Evolutionary conservation across 2,888 invertebrate genomes (phyloP).

Genomic region (Eupithecia insigniata): DNA sequence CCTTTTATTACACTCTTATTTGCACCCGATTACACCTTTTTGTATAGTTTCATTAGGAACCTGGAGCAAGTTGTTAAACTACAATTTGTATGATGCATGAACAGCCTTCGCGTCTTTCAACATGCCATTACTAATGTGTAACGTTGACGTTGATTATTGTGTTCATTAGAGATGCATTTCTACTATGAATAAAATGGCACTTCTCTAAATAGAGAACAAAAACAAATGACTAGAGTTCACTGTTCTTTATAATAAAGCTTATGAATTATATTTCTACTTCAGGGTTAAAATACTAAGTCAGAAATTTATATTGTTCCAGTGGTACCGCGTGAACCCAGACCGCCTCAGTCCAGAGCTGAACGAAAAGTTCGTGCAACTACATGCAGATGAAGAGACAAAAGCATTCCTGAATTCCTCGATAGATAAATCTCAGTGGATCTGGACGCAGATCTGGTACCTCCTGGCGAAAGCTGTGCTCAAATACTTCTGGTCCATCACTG

Average conservation of each 20-base stretch:
- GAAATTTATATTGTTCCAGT: slow-evolving; percentile 83
- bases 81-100: slow-evolving; percentile 72
- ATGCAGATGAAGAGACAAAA: slow-evolving; percentile 89
- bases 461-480: slow-evolving; percentile 93
- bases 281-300: neutral
- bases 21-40: slow-evolving; percentile 79
- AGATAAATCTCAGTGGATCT: slow-evolving; percentile 92
- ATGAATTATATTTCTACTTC: neutral
- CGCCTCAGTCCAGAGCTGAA: slow-evolving; percentile 81
- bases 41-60: slow-evolving; percentile 77
- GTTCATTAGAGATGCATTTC: slow-evolving; percentile 38
- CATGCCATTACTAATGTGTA: slow-evolving; percentile 48
- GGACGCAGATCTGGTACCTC: slow-evolving; percentile 95
- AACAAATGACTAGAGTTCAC: neutral
- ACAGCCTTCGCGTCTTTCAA: slow-evolving; percentile 56
- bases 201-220: too few species aligned
- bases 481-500: slow-evolving; percentile 96
- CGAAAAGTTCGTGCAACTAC: slow-evolving; percentile 86
- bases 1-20: slow-evolving; percentile 80
- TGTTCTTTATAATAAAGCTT: neutral
- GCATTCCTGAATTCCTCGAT: slow-evolving; percentile 89
- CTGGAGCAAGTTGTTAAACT: slow-evolving; percentile 73
- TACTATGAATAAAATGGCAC: slow-evolving; percentile 24
- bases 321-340: slow-evolving; percentile 87
- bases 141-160: slow-evolving; percentile 50